Evolutionary conservation across 1,140 invertebrate genomes (phyloP), one percentile per base, ranked within the genome.

Genomic region (Ips typographus): DNA sequence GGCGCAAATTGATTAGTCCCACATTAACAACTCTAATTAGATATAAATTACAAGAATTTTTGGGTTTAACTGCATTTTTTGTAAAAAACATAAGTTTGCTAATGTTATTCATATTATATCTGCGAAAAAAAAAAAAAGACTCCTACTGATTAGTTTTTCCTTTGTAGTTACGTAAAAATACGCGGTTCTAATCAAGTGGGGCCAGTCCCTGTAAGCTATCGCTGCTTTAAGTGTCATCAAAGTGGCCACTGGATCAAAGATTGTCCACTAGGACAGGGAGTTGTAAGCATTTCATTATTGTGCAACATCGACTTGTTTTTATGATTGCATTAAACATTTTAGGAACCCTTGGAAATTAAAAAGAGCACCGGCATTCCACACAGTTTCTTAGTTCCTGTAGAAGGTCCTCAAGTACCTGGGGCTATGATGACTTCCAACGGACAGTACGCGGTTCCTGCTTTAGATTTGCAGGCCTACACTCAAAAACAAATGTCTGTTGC

Each of bases 361-460:
- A 90, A 96, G 77, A 96, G 92, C 77, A 98, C 97, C 66, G 97
- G 97, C n/a, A 99, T 99, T 77, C 97, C 97, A 36, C 85, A 92
- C 68, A 96, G 95, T 84, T 97, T 98, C 83, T 94, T 98, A 88
- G 93, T 96, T 68, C 90, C 91, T 42, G 93, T 95, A 3, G 92
- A 95, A 77, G 92, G 94, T 62, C 94, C 94, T 49, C 86, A 90
- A 79, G 90, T 92, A 73, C 94, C 92, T 73, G 95, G 95, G 61
- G 95, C 95, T 51, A 91, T 97, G 88, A 90, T 96, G 84, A 96
- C 94, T n/a, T 90, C 92, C 61, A 90, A 89, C 72, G 95, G 96
- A 75, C 90, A 92, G 59, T 96, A 91, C 85, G 95, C 94, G 75
- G 93, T 97, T 44, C 94, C 94, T 58, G 90, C 89, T 52, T 90